These are phyloP conservation scores for Cyclophora albipunctata DNA, from an alignment of 2,888 invertebrate species.

Conservation along the genomic window DNA sequence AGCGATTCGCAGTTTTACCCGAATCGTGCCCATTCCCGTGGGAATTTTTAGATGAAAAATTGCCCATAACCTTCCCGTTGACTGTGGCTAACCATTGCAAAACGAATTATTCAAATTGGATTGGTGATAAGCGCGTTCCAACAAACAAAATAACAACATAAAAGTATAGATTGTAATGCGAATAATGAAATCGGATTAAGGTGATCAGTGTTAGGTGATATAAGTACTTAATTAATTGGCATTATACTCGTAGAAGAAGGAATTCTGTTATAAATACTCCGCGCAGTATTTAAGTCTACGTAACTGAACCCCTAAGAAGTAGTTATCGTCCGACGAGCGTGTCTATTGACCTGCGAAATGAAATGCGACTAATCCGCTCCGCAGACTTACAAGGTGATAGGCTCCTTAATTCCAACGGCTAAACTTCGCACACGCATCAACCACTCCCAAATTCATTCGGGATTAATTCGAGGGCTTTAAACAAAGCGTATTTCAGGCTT, in stretches of 20 bases:
- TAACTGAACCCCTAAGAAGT: conserved; percentile 21
- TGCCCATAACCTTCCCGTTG: no score
- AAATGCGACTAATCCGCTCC: conserved; percentile 48
- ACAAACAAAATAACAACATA: background rate
- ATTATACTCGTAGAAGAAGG: no score
- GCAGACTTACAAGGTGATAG: conserved; percentile 39
- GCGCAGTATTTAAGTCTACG: background rate
- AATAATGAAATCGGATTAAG: no score
- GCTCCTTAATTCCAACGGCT: conserved; percentile 44
- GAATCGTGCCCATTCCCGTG: no score
- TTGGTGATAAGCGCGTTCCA: no score
- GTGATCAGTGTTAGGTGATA: background rate
- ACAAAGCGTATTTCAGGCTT: conserved; percentile 24
- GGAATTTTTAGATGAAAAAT: no score
- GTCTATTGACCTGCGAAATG: conserved; percentile 45
- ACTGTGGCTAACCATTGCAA: no score
- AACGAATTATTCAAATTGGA: no score
- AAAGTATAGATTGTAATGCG: no score
- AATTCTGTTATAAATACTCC: no score
- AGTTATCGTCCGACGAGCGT: conserved; percentile 24
- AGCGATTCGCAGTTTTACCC: no score
- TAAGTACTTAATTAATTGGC: background rate
- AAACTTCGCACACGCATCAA: conserved; percentile 24
- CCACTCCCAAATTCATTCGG: conserved; percentile 24
- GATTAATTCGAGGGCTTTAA: conserved; percentile 26